phyloP scores from a whole-genome alignment of 2,797 vertebrate species.

The Chaunax sp. region DNA sequence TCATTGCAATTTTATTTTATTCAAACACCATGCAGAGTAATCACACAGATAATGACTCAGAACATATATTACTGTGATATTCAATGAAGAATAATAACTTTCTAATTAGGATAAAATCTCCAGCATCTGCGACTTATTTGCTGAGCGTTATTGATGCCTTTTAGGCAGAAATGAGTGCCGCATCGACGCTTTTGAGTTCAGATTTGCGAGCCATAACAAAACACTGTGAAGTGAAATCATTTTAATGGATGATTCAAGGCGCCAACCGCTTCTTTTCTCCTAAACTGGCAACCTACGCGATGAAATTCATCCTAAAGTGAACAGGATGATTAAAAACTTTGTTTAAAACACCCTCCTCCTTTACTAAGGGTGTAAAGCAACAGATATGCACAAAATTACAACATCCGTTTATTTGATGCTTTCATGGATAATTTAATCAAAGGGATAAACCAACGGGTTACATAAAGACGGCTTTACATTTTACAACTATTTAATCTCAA shows the following conservation, averaged over 20 bases:
- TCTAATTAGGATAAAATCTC: no score
- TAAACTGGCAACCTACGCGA: conserved; percentile 65
- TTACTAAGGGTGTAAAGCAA: conserved; percentile 8
- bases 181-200: no score
- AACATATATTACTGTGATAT: not conserved
- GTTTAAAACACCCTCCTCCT: not conserved
- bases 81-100: not conserved
- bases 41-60: not conserved
- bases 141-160: no score
- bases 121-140: no score
- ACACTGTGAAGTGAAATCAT: conserved; percentile 27
- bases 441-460: conserved; percentile 69
- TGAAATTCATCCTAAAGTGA: conserved; percentile 20
- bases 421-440: conserved; percentile 72
- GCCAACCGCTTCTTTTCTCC: conserved; percentile 50
- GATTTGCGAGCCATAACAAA: no score
- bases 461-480: conserved; percentile 66
- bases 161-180: no score
- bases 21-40: not conserved
- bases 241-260: conserved; percentile 61
- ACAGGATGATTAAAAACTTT: conserved; percentile 4
- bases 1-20: not conserved
- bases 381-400: conserved; percentile 47
- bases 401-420: conserved; percentile 70
- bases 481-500: conserved; percentile 63